Percentiles rank a stretch among this genome's conserved stretches.
phyloP scores from a whole-genome alignment of 2,113 vertebrate species.

The Brienomyrus brachyistius region DNA sequence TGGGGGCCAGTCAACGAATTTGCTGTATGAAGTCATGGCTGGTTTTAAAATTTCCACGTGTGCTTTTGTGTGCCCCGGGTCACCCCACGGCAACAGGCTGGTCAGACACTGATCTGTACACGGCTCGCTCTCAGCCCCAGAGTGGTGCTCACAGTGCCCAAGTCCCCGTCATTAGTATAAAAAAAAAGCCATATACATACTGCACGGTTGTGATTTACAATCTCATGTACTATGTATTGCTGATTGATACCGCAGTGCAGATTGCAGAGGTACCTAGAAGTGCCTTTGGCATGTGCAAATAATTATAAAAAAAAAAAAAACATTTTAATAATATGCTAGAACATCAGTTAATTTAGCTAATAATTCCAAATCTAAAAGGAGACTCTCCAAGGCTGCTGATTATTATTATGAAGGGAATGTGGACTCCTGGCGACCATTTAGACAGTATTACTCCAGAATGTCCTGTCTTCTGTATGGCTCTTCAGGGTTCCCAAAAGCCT shows the following conservation, averaged over 20 bases:
- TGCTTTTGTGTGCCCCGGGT: conserved; percentile 20
- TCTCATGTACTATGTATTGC: not conserved
- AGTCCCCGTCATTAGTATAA: not conserved
- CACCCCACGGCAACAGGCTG: not conserved
- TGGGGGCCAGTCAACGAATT: conserved; percentile 19
- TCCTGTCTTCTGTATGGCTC: not conserved
- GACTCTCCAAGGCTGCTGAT: not conserved
- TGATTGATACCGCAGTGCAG: not conserved
- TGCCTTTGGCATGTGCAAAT: not conserved
- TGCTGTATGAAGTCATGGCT: conserved; percentile 20
- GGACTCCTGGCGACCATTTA: not conserved
- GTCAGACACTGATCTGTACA: conserved; percentile 31
- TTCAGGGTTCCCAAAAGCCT: not conserved
- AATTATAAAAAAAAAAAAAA: not conserved
- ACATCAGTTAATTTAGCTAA: not conserved
- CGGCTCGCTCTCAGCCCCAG: conserved; percentile 20
- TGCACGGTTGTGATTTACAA: not conserved
- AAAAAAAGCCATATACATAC: not conserved
- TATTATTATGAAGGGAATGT: not conserved
- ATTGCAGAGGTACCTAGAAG: not conserved
- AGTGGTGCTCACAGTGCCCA: not conserved
- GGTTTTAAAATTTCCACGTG: not conserved
- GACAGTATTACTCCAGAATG: not conserved
- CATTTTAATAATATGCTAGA: not conserved
- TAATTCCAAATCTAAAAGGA: not conserved